These are phyloP conservation scores for Laspeyria flexula DNA, from an alignment of 2,888 invertebrate species.

Conservation along the genomic window DNA sequence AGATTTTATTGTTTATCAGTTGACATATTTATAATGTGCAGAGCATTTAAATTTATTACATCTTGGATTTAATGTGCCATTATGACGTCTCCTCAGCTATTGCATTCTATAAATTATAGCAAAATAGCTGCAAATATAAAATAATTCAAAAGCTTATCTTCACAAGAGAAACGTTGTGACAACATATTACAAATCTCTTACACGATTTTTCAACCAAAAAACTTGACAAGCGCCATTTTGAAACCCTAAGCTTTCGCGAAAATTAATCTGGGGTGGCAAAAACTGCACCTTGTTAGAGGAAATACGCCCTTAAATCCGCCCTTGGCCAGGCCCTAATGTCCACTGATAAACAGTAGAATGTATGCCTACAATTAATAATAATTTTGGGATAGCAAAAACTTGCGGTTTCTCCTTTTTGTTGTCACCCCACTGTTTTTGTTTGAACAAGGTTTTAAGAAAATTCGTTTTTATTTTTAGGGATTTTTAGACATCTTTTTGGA, in stretches of 20 bases:
- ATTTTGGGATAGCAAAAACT: constrained; percentile 76
- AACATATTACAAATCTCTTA: constrained; percentile 32
- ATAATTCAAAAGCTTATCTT: background rate
- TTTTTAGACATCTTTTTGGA: constrained; percentile 10
- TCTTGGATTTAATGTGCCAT: too few species aligned
- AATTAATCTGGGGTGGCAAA: constrained; percentile 70
- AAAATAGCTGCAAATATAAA: background rate
- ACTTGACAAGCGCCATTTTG: constrained; percentile 52
- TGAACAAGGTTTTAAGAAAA: constrained; percentile 66
- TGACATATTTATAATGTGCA: too few species aligned
- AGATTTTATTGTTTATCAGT: too few species aligned
- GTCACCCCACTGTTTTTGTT: constrained; percentile 47
- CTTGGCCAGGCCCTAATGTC: constrained; percentile 62
- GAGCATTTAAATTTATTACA: too few species aligned
- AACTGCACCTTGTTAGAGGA: constrained; percentile 79
- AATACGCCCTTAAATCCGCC: constrained; percentile 49
- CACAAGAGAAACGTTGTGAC: background rate
- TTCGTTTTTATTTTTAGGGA: constrained; percentile 47
- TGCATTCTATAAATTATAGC: too few species aligned
- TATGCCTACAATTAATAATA: constrained; percentile 81
- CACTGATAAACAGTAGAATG: constrained; percentile 78
- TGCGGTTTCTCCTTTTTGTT: constrained; percentile 59
- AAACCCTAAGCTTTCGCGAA: constrained; percentile 55
- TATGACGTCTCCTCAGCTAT: too few species aligned
- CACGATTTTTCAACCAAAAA: constrained; percentile 41